Evolutionary conservation across 2,797 vertebrate species (phyloP), one percentile per base, ranked within the genome.

Genomic region (Pteronotus mesoamericanus): DNA sequence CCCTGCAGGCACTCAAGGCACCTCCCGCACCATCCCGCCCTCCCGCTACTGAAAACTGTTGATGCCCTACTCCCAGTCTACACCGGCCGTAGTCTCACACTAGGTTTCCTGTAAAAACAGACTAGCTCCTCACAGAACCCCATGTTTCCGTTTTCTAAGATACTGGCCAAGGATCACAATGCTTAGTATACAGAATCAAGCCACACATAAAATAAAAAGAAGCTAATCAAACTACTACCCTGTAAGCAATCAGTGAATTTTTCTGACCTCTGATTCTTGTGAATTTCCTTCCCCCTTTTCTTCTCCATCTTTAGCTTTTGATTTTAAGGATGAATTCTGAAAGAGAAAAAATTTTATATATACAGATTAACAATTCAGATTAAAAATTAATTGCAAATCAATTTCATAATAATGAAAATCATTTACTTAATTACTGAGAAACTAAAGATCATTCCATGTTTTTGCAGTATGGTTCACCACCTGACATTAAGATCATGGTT

Each of bases 211-310:
- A 89, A 84, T 21, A 74, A 84, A 94, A 85, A 68, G 53, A 72
- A 46, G 11, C 26, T 42, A 89, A 74, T 14, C 59, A 24, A 84
- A 93, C 12, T 34, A 59, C 24, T 59, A 11, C 3, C 53, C 18
- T 0, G 0, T 34, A 86, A 89, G 42, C 32, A 84, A 88, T 68
- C 48, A 77, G 22, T 53, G 87, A 2, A 55, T 78, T 69, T 88
- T 88, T 77, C 98, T 98, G 91, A 99, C 99, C 98, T 99, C 99
- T 51, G 98, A 97, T 86, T 99, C 97, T 86, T 98, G 97, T 0
- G 98, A 99, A 57, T 97, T 64, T 66, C 89, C 98, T 93, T 99
- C 98, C 0, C 91, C 98, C 42, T 91, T 89, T 55, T 94, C 96
- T 84, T 68, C 78, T 96, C 96, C 94, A 77, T 98, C 98, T 29